These are phyloP conservation scores for Salvator merianae DNA, from an alignment of 2,113 vertebrate species.

Conservation along the genomic window DNA sequence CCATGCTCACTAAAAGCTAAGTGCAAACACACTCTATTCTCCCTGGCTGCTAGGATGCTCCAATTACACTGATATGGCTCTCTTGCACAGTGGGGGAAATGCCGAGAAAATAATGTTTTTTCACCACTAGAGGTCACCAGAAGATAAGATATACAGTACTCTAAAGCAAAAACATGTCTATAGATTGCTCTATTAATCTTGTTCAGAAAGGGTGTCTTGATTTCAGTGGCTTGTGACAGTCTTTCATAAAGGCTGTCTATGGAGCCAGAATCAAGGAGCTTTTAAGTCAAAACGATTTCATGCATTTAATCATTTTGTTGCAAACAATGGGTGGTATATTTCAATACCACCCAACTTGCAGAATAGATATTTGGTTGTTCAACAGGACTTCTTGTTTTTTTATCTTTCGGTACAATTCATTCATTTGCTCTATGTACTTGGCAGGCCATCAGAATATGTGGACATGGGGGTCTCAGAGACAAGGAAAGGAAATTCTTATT, in stretches of 20 bases:
- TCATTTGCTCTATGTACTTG: no score
- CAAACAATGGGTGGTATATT: no score
- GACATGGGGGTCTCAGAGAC: no score
- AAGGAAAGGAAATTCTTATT: no score
- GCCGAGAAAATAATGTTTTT: not conserved
- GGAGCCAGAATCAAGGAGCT: not conserved
- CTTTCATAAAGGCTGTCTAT: not conserved
- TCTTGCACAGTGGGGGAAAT: not conserved
- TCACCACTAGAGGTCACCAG: constrained; percentile 57
- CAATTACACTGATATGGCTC: not conserved
- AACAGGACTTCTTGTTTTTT: no score
- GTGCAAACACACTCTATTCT: no score
- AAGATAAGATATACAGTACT: constrained; percentile 1
- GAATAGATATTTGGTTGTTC: no score
- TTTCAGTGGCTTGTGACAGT: not conserved
- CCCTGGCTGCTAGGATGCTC: not conserved
- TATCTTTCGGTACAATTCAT: no score
- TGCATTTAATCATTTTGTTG: not conserved
- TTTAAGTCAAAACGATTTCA: not conserved
- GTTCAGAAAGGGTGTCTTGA: not conserved
- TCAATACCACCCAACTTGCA: no score
- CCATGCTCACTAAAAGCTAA: no score
- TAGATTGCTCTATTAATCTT: not conserved
- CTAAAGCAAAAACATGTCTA: fast-evolving
- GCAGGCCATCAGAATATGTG: no score